These are phyloP conservation scores for Sinonovacula constricta DNA, from an alignment of 1,140 invertebrate genomes.

Conservation along the genomic window DNA sequence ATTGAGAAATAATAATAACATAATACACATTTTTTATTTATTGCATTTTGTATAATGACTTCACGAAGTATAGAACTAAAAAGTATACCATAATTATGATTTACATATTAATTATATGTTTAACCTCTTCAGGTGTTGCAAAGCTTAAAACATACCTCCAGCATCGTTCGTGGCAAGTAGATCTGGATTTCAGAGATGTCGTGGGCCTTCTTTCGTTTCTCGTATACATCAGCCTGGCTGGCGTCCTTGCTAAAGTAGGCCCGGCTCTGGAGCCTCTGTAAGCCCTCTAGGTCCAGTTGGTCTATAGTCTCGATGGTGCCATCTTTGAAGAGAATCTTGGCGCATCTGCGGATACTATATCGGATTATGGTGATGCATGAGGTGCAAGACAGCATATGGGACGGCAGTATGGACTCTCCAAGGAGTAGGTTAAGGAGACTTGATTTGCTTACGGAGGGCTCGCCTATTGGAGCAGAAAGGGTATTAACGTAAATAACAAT, in stretches of 20 bases:
- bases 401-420: conserved; percentile 37
- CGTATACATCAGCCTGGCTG: conserved; percentile 6
- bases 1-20: too few relatives aligned
- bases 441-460: conserved; percentile 41
- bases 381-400: conserved; percentile 38
- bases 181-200: conserved; percentile 45
- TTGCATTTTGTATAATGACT: too few relatives aligned
- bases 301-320: background rate
- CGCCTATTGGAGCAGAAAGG: conserved; percentile 30
- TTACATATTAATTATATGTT: too few relatives aligned
- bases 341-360: conserved; percentile 14
- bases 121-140: too few relatives aligned
- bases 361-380: conserved; percentile 45
- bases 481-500: background rate
- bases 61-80: too few relatives aligned
- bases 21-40: too few relatives aligned
- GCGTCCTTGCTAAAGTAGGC: conserved; percentile 31
- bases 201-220: conserved; percentile 29
- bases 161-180: conserved; percentile 23
- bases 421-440: conserved; percentile 46
- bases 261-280: conserved; percentile 27
- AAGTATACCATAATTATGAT: too few relatives aligned
- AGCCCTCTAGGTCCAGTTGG: conserved; percentile 25
- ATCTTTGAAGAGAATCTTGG: conserved; percentile 24
- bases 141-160: conserved; percentile 18